phyloP scores from a whole-genome alignment of 2,888 invertebrate genomes.

The Lycia hirtaria region DNA sequence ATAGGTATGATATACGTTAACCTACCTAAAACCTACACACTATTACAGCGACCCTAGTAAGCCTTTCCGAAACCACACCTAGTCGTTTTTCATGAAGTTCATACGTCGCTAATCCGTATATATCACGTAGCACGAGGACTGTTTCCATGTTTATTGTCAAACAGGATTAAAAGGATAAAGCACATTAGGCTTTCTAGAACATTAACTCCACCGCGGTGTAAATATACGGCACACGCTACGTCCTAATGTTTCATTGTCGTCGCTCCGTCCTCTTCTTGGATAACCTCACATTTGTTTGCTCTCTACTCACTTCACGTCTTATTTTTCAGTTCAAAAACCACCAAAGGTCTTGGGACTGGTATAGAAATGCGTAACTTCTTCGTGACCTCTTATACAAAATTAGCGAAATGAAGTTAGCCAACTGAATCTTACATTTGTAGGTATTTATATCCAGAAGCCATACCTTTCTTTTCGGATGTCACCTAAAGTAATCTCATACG shows the following conservation, averaged over 20 bases:
- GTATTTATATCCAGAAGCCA: too few species aligned
- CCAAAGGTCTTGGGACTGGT: too few species aligned
- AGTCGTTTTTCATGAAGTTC: slow-evolving; percentile 56
- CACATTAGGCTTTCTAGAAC: slow-evolving; percentile 69
- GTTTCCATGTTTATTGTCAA: slow-evolving; percentile 67
- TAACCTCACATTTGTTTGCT: slow-evolving; percentile 35
- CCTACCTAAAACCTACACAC: slow-evolving; percentile 10
- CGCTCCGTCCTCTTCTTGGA: slow-evolving; percentile 49
- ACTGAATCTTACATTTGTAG: too few species aligned
- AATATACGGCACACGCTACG: slow-evolving; percentile 66
- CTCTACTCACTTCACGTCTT: slow-evolving; percentile 21
- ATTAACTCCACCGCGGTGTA: slow-evolving; percentile 65
- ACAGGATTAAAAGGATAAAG: slow-evolving; percentile 69
- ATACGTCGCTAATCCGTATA: slow-evolving; percentile 59
- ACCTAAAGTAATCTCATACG: too few species aligned
- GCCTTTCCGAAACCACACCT: slow-evolving; percentile 16
- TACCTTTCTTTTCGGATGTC: too few species aligned
- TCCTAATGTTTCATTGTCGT: slow-evolving; percentile 65
- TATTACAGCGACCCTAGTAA: slow-evolving; percentile 15
- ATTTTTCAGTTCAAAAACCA: slow-evolving; percentile 34
- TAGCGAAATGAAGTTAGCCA: too few species aligned
- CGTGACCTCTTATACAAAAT: too few species aligned
- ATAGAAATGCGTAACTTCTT: too few species aligned
- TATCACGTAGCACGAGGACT: slow-evolving; percentile 53
- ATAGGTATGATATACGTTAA: neutral